Evolutionary conservation across 2,113 vertebrate genomes (phyloP).

Genomic region (Corythoichthys haematopterus): DNA sequence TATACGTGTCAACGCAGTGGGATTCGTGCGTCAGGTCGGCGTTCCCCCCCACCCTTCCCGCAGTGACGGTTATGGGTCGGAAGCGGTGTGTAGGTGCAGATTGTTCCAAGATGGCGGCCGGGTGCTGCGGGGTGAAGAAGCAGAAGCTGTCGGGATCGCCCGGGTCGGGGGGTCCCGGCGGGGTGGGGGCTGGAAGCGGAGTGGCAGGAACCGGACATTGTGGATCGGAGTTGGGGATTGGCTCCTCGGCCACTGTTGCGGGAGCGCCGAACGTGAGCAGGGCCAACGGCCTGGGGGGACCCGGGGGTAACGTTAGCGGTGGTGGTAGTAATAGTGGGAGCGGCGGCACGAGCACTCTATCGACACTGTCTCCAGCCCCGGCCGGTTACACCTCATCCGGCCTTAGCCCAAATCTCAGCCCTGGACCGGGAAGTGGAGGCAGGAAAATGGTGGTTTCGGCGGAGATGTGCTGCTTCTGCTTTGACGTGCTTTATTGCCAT

Average conservation of each 20-base stretch:
- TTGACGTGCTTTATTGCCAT: constrained; percentile 98
- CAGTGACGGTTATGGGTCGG: constrained; percentile 94
- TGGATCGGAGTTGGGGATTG: constrained; percentile 80
- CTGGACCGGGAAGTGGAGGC: constrained; percentile 78
- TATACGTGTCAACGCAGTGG: constrained; percentile 77
- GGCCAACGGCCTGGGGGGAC: constrained; percentile 81
- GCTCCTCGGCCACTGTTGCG: constrained; percentile 80
- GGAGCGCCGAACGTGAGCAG: constrained; percentile 78
- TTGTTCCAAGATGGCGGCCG: constrained; percentile 99
- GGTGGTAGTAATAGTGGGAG: constrained; percentile 58
- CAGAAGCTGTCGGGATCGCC: constrained; percentile 99
- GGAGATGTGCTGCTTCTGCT: constrained; percentile 99
- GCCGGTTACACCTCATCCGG: constrained; percentile 76
- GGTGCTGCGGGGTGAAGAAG: constrained; percentile 99
- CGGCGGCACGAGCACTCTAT: constrained; percentile 50
- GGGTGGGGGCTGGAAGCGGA: constrained; percentile 80
- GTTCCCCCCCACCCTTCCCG: constrained; percentile 81
- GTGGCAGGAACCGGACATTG: constrained; percentile 83
- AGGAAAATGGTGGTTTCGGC: constrained; percentile 96
- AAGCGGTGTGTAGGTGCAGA: constrained; percentile 95
- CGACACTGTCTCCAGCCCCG: constrained; percentile 72
- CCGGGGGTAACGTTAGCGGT: constrained; percentile 78
- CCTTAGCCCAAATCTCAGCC: constrained; percentile 77
- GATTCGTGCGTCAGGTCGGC: constrained; percentile 78
- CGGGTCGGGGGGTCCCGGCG: constrained; percentile 85